Conservation (phyloP, 2,888 invertebrate genomes). For the Myopa tessellatipennis region DNA sequence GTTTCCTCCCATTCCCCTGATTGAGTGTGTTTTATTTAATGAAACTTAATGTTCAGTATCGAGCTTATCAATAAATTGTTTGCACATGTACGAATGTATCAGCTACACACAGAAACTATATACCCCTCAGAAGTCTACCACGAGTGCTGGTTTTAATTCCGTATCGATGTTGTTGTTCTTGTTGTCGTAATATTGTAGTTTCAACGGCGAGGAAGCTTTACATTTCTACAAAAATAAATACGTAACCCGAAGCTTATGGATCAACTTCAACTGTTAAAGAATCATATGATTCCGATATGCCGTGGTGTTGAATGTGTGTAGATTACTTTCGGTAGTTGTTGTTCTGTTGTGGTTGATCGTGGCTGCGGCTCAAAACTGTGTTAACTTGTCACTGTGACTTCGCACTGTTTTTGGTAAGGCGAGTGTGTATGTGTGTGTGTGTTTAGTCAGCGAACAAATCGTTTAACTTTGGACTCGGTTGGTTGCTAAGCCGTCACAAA, state of each 20-base stretch:
- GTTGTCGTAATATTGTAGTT: background rate
- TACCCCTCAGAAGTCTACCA: background rate
- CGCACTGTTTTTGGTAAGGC: background rate
- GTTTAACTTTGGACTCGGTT: background rate
- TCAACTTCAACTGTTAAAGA: background rate
- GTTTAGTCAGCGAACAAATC: too few species aligned
- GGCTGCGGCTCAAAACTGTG: background rate
- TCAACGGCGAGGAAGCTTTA: conserved; percentile 2
- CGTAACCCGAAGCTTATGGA: conserved; percentile 18
- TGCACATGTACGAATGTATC: background rate
- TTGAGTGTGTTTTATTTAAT: conserved; percentile 5
- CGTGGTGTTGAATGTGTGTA: background rate
- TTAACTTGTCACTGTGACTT: background rate
- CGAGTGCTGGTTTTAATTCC: background rate
- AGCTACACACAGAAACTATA: background rate
- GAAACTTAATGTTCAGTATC: background rate
- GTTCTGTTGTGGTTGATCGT: background rate
- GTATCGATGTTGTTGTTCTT: background rate
- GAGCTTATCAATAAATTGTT: conserved; percentile 6
- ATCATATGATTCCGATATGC: conserved; percentile 3
- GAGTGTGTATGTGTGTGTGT: too few species aligned
- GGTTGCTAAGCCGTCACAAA: background rate
- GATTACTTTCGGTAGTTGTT: background rate
- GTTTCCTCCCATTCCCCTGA: background rate
- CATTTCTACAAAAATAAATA: conserved; percentile 18